Evolutionary conservation across 37 sponge, comb jelly and placozoan species (phyloP), one percentile per base, ranked within the genome.

Genomic region (Petrosia ficiformis): DNA sequence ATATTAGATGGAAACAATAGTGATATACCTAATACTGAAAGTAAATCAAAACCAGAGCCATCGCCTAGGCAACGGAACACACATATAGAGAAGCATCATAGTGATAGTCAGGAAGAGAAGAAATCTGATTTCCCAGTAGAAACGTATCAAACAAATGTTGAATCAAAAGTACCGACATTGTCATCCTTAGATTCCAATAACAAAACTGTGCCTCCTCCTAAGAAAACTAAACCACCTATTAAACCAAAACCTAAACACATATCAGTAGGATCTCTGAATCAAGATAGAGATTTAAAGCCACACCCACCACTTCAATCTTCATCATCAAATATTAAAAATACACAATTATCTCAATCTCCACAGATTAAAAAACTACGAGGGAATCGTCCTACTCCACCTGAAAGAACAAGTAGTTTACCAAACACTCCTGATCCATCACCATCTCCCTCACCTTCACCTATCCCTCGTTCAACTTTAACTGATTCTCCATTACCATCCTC

Each of bases 151-250:
- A n/a, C n/a, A n/a, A n/a, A n/a, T n/a, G n/a, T n/a, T n/a, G n/a
- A n/a, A n/a, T n/a, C n/a, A n/a, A n/a, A n/a, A n/a, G n/a, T n/a
- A n/a, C n/a, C n/a, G n/a, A n/a, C n/a, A n/a, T n/a, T n/a, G n/a
- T n/a, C n/a, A n/a, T n/a, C n/a, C n/a, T n/a, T n/a, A n/a, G n/a
- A n/a, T n/a, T n/a, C n/a, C n/a, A n/a, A n/a, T n/a, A n/a, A n/a
- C n/a, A n/a, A n/a, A n/a, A n/a, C 31, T 28, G 22, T 14, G 1
- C 68, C 61, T 35, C 35, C 73, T 2, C 68, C 79, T 32, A 32
- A 60, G 29, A 34, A 57, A 30, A 65, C 74, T 24, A 78, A 72
- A 70, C 71, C 79, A 26, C 39, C 64, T 14, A 21, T 41, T 8
- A 26, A 65, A 35, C 58, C 76, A n/a, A 59, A 67, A 67, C 38